Percentiles rank a stretch among this genome's conserved stretches.
These are phyloP conservation scores for Sebastes taczanowskii DNA, from an alignment of 2,797 vertebrate species.

Conservation along the genomic window DNA sequence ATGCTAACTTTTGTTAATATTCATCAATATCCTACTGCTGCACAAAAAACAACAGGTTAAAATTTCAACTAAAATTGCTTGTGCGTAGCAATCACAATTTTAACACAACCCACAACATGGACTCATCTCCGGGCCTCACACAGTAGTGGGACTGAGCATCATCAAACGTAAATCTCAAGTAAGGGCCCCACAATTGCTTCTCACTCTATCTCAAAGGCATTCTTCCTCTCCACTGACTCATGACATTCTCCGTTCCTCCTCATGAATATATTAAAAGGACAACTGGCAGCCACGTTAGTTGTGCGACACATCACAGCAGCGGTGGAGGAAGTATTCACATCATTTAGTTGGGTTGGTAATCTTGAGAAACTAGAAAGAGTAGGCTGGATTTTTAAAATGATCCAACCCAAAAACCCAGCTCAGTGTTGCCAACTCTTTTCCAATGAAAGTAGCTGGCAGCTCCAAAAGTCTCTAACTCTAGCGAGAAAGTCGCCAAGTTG, in stretches of 20 bases:
- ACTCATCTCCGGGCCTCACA: background rate
- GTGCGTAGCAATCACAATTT: background rate
- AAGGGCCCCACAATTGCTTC: background rate
- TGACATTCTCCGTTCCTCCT: constrained; percentile 7
- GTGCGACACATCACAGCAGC: background rate
- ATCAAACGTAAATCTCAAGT: constrained; percentile 36
- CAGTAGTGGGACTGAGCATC: constrained; percentile 3
- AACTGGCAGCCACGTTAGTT: constrained; percentile 1
- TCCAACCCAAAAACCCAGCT: too few relatives aligned
- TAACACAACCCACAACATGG: background rate
- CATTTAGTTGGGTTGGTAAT: background rate
- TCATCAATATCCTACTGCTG: background rate
- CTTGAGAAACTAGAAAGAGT: too few relatives aligned
- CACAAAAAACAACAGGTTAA: background rate
- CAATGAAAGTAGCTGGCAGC: too few relatives aligned
- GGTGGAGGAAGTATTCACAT: background rate
- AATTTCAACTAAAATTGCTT: background rate
- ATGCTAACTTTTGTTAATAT: background rate
- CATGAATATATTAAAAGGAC: constrained; percentile 45
- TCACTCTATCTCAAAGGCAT: constrained; percentile 11
- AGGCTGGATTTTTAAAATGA: too few relatives aligned
- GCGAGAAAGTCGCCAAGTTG: too few relatives aligned
- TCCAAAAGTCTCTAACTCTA: too few relatives aligned
- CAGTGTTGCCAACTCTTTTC: too few relatives aligned
- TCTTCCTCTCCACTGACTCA: constrained; percentile 22